Evolutionary conservation across 2,888 invertebrate genomes (phyloP), one percentile per base, ranked within the genome.

Genomic region (Bugulina stolonifera): DNA sequence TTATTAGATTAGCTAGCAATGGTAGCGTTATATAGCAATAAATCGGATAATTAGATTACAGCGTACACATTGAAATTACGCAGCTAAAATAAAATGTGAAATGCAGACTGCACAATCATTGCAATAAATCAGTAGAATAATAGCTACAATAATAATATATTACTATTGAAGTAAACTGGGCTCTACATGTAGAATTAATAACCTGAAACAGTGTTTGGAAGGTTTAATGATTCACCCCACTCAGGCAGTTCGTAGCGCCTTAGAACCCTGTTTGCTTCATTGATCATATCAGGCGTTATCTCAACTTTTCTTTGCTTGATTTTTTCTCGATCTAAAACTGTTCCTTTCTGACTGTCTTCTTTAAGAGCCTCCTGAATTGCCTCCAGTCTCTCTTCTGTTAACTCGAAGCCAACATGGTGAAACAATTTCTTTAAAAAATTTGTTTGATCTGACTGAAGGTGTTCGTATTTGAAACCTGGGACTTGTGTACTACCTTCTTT

Each of bases 201-300:
- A n/a, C n/a, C n/a, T n/a, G n/a, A n/a, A n/a, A n/a, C n/a, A n/a
- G 57, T 57, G 23, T 57, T 57, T 25, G 57, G 57, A 25, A 57
- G 57, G 27, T 5, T 25, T 25, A 57, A 27, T 5, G 57, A 57
- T 5, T 57, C 57, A 3, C n/a, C 57, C 57, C 57, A 57, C 3
- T n/a, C 5, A 23, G 25, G 57, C 25, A 57, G n/a, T 22, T 57
- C 57, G n/a, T 23, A 57, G n/a, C n/a, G n/a, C n/a, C 25, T 25
- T 5, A 57, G 57, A 25, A 5, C 5, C 25, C 25, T 57, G 25
- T 57, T 57, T 5, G 57, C 57, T 14, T 57, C 23, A 5, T 57
- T n/a, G 10, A 57, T 57, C 57, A 57, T 57, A 5, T 25, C 25
- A 57, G 57, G 10, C 5, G 57, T 57, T 57, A 57, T 57, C 10